Percentiles rank a stretch among this genome's conserved stretches.
phyloP scores from a whole-genome alignment of 2,797 vertebrate genomes.

The Huso huso region DNA sequence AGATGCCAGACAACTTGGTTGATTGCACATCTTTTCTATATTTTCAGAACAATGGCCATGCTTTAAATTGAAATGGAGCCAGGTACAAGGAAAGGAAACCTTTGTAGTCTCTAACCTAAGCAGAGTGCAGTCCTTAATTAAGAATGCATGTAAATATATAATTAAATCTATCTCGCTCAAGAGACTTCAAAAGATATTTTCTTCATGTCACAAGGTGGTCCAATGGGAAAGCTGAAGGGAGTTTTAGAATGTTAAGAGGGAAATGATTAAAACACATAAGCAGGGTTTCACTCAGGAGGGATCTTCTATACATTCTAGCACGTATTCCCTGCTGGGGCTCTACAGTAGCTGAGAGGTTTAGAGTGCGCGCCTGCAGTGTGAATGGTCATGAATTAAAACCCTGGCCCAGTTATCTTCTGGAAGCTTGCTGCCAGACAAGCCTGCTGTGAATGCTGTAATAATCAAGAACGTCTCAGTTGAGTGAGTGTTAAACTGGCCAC shows the following conservation, averaged over 20 bases:
- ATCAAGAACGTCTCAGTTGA: constrained; percentile 16
- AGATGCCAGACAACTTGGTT: no score
- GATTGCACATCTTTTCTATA: no score
- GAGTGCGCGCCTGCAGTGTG: constrained; percentile 9
- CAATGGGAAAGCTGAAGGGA: constrained; percentile 27
- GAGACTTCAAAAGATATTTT: constrained; percentile 48
- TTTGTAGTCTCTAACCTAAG: constrained; percentile 47
- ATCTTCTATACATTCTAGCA: not conserved
- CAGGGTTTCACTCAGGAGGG: constrained; percentile 29
- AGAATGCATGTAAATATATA: constrained; percentile 50
- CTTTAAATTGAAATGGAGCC: constrained; percentile 16
- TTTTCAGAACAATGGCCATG: constrained; percentile 34
- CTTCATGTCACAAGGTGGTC: constrained; percentile 40
- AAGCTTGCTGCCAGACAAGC: not conserved
- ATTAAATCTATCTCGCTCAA: constrained; percentile 52
- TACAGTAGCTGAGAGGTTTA: not conserved
- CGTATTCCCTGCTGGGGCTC: constrained; percentile 4
- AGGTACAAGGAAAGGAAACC: constrained; percentile 31
- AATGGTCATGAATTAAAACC: constrained; percentile 6
- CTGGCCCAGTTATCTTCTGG: not conserved
- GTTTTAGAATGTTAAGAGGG: constrained; percentile 26
- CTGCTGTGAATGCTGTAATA: constrained; percentile 8
- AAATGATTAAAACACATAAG: constrained; percentile 42
- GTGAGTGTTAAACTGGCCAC: not conserved
- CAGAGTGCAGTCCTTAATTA: constrained; percentile 49